Evolutionary conservation across 1,140 invertebrate genomes (phyloP).

Genomic region (Bombus pyrosoma): DNA sequence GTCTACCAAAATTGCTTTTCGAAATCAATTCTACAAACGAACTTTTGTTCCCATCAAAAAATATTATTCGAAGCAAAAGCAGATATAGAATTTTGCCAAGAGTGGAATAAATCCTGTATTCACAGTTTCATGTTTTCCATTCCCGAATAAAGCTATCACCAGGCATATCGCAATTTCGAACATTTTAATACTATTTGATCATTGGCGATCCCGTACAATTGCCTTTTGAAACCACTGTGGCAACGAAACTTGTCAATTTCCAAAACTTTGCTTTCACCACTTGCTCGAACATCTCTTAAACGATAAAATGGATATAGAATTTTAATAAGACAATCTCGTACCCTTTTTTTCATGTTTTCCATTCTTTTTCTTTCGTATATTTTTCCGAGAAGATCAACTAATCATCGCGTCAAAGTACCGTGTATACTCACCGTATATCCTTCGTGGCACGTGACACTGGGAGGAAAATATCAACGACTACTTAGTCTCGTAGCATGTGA

Average conservation of each 20-base stretch:
- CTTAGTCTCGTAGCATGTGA: conserved; percentile 16
- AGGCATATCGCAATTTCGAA: background rate
- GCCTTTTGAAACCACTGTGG: background rate
- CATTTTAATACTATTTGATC: background rate
- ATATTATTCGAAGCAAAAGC: background rate
- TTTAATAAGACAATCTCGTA: background rate
- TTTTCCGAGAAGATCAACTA: too few relatives aligned
- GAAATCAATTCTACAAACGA: background rate
- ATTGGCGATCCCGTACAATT: background rate
- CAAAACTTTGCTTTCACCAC: background rate
- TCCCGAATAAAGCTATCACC: background rate
- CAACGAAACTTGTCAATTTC: background rate
- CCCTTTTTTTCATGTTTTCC: background rate
- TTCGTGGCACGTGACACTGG: background rate
- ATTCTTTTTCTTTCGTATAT: too few relatives aligned
- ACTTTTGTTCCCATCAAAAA: background rate
- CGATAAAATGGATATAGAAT: background rate
- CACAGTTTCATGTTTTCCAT: background rate
- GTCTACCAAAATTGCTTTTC: background rate
- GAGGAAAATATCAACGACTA: conserved; percentile 14
- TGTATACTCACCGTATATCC: too few relatives aligned
- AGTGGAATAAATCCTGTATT: background rate
- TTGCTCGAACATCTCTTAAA: too few relatives aligned
- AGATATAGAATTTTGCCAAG: background rate
- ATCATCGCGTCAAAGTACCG: too few relatives aligned